Base-by-base conservation (phyloP, 2,113 vertebrate genomes). In the Bufo bufo region DNA sequence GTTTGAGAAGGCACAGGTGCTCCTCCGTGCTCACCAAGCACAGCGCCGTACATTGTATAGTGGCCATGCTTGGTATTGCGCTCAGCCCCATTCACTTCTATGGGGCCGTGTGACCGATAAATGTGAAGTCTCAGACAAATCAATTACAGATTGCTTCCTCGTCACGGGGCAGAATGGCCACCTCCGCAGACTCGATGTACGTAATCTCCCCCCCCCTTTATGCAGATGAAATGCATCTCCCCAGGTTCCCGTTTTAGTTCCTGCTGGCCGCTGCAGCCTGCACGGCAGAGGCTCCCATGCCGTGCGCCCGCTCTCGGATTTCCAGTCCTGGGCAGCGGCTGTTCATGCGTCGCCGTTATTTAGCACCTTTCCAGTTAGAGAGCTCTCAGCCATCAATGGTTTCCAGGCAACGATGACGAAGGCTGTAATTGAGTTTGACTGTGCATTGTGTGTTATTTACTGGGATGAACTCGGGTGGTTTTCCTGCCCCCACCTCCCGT, bases 351-450 rank as follows among this genome's bases (percentile, higher is more conserved):
- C n/a, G 17, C 23, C 85, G 75, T 89, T 69, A 84, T 72, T 89
- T 90, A 75, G 54, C 82, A 90, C 23, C 69, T 91, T 90, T 85
- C 33, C 85, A 8, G 74, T 87, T 89, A 8, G 58, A 81, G 87
- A 90, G 77, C 52, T 89, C 75, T 91, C 89, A 33, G 0, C 85
- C 84, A 6, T 82, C 52, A 65, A 47, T 71, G 77, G 47, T 90
- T 20, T 89, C 84, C 90, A 87, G 54, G 82, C 89, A 78, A 72
- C 87, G 43, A 71, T 33, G 9, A 78, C 56, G 87, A 89, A 72
- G 61, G 75, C 79, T 81, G 3, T 89, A 89, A 78, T 84, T 78
- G 82, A 12, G 88, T 85, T 82, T 89, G 20, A 4, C 84, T 89
- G 90, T 47, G 84, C 77, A 43, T n/a, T n/a, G 14, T 82, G 13